These are phyloP conservation scores for Coracopsis vasa DNA, from an alignment of 2,113 vertebrate species.

Conservation along the genomic window DNA sequence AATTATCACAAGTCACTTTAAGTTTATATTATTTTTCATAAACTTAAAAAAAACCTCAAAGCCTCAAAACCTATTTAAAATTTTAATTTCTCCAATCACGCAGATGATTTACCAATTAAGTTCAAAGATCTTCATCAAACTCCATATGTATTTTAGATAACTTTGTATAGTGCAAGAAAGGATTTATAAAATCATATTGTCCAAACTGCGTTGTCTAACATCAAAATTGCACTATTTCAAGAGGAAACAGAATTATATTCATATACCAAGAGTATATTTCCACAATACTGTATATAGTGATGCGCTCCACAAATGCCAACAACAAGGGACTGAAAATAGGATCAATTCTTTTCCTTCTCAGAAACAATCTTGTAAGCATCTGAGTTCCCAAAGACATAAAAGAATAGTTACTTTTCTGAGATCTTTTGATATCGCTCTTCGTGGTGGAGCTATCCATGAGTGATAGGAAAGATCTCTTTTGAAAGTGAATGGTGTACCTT, in stretches of 20 bases:
- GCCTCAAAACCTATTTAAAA: background rate
- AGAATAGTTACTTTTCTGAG: slow-evolving; percentile 78
- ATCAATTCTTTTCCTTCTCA: slow-evolving; percentile 73
- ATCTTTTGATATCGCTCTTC: slow-evolving; percentile 78
- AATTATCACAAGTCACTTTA: background rate
- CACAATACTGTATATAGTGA: slow-evolving; percentile 36
- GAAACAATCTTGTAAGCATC: slow-evolving; percentile 79
- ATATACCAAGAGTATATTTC: slow-evolving; percentile 43
- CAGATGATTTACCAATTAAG: background rate
- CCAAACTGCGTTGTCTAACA: background rate
- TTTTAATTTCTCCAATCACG: background rate
- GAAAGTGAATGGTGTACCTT: slow-evolving; percentile 81
- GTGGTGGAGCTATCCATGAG: slow-evolving; percentile 72
- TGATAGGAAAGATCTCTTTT: slow-evolving; percentile 80
- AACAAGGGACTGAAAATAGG: slow-evolving; percentile 76
- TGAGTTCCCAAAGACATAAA: slow-evolving; percentile 76
- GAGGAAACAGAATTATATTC: slow-evolving; percentile 12
- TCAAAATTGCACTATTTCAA: background rate
- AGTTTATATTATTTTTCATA: background rate
- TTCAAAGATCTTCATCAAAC: background rate
- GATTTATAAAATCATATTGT: background rate
- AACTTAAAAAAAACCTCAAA: background rate
- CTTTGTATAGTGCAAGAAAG: background rate
- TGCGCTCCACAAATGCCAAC: slow-evolving; percentile 61
- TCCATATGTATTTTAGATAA: background rate